Evolutionary conservation across 2,888 invertebrate genomes (phyloP).

Genomic region (Linyphia triangularis): DNA sequence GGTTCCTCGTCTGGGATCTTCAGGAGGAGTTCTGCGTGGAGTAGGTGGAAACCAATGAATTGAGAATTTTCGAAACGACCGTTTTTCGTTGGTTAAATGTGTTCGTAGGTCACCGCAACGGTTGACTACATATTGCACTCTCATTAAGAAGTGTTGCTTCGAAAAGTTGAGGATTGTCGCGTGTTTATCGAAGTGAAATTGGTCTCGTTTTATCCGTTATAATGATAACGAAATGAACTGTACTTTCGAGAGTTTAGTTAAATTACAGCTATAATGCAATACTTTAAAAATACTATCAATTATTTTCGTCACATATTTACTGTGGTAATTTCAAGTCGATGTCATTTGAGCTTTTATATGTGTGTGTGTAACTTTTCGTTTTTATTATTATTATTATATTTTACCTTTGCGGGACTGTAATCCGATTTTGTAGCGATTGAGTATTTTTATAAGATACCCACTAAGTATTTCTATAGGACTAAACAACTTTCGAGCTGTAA

Average conservation of each 20-base stretch:
- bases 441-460: too few species aligned
- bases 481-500: too few species aligned
- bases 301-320: too few species aligned
- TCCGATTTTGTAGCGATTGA: too few species aligned
- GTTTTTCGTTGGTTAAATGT: background rate
- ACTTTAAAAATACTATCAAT: too few species aligned
- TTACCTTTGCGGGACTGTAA: too few species aligned
- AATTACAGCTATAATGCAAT: too few species aligned
- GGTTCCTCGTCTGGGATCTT: constrained; percentile 1
- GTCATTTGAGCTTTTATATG: too few species aligned
- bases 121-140: background rate
- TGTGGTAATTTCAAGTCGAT: too few species aligned
- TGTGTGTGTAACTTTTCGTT: too few species aligned
- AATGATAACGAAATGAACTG: background rate
- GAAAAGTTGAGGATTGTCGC: background rate
- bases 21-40: background rate
- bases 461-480: too few species aligned
- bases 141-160: background rate
- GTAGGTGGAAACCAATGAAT: constrained; percentile 44
- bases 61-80: constrained; percentile 12
- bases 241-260: background rate
- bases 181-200: background rate
- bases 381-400: too few species aligned
- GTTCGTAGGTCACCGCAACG: background rate
- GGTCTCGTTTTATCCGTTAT: background rate